Evolutionary conservation across 2,797 vertebrate genomes (phyloP).

Genomic region (Hyperoplus immaculatus): DNA sequence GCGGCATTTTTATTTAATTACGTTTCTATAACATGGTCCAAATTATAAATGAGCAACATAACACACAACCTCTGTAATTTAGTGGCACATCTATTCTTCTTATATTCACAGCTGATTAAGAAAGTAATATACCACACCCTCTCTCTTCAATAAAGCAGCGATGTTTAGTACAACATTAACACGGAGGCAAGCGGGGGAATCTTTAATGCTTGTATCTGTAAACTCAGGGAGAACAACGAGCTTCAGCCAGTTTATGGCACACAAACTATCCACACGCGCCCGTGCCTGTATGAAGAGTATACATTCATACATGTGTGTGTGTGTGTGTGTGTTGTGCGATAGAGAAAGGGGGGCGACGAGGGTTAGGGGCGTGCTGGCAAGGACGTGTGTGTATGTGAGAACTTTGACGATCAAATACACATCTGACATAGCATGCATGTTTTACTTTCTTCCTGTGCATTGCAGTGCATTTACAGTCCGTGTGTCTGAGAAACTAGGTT

Average conservation of each 20-base stretch:
- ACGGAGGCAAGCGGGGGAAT: neutral
- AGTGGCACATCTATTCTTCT: neutral
- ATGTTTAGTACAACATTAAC: slow-evolving; percentile 2
- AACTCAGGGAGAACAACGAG: slow-evolving; percentile 40
- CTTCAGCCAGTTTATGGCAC: slow-evolving; percentile 24
- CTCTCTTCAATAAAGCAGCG: neutral
- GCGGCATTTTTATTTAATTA: neutral
- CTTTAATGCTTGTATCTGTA: slow-evolving; percentile 3
- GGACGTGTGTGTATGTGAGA: neutral
- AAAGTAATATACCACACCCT: neutral
- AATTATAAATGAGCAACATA: neutral
- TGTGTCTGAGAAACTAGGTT: slow-evolving; percentile 68
- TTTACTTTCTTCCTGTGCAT: neutral
- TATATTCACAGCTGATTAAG: neutral
- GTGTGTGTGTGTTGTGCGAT: neutral
- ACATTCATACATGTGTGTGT: slow-evolving; percentile 14
- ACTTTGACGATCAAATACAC: neutral
- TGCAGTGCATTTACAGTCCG: neutral
- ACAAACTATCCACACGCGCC: slow-evolving; percentile 22
- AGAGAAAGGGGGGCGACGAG: neutral
- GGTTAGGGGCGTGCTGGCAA: neutral
- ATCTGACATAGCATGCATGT: slow-evolving; percentile 5
- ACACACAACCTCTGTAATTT: neutral
- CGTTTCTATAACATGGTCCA: neutral
- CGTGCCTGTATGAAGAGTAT: slow-evolving; percentile 10